A percentile compares a stretch with the other conserved stretches of the same genome.
Evolutionary conservation across 2,888 invertebrate genomes (phyloP).

Genomic region (Heterodera filipjevi): DNA sequence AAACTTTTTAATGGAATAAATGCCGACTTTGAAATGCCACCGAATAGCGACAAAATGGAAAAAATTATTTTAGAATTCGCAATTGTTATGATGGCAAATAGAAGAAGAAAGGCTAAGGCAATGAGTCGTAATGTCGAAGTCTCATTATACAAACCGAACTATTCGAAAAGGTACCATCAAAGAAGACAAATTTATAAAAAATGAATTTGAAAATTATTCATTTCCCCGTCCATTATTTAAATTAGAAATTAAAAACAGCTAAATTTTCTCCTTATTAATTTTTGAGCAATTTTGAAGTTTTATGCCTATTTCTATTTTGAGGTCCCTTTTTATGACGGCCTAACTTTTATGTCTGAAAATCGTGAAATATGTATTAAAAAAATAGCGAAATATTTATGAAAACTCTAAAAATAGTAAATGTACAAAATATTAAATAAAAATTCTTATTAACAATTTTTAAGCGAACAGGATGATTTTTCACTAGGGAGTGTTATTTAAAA

Average conservation of each 20-base stretch:
- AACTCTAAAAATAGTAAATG: too few relatives aligned
- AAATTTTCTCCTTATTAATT: too few relatives aligned
- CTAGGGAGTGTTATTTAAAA: too few relatives aligned
- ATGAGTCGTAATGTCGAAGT: not conserved
- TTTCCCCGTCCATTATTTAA: not conserved
- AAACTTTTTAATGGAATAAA: not conserved
- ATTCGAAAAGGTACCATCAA: not conserved
- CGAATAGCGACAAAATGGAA: not conserved
- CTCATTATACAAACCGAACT: not conserved
- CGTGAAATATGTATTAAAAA: too few relatives aligned
- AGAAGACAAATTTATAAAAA: not conserved
- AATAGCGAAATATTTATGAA: too few relatives aligned
- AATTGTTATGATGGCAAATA: not conserved
- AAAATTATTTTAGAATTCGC: not conserved
- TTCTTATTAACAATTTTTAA: too few relatives aligned
- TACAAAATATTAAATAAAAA: too few relatives aligned
- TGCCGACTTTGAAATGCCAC: not conserved
- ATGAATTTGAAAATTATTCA: not conserved
- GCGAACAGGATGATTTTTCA: too few relatives aligned
- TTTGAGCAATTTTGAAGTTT: too few relatives aligned
- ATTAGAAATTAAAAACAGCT: not conserved
- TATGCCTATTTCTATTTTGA: too few relatives aligned
- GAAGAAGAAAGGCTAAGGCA: not conserved
- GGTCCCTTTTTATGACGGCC: too few relatives aligned
- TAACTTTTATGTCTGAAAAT: too few relatives aligned